phyloP scores from a whole-genome alignment of 2,888 invertebrate species.

The Cephus spinipes region DNA sequence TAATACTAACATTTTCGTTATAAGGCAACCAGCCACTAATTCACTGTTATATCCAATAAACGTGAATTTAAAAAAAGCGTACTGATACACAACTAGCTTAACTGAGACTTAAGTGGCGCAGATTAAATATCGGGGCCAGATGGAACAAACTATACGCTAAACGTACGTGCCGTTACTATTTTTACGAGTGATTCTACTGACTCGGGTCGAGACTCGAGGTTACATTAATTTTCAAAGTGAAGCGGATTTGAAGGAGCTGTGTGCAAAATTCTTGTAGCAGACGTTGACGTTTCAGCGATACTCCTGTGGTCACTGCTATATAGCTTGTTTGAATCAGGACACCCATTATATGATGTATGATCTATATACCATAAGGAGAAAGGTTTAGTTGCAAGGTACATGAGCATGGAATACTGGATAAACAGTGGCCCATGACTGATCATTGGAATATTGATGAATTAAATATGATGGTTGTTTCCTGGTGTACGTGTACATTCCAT shows the following conservation, averaged over 20 bases:
- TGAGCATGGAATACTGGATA: neutral
- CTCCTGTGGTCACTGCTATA: neutral
- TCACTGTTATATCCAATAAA: neutral
- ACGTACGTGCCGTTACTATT: conserved; percentile 16
- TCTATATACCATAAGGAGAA: neutral
- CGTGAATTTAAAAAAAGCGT: neutral
- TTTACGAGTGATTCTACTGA: conserved; percentile 15
- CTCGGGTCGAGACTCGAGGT: neutral
- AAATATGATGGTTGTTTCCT: neutral
- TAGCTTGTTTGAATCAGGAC: neutral
- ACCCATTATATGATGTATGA: neutral
- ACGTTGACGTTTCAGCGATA: neutral
- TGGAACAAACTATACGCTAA: conserved; percentile 19
- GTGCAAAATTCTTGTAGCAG: neutral
- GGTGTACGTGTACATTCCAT: neutral
- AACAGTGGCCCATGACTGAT: neutral
- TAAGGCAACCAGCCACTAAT: neutral
- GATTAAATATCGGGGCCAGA: conserved; percentile 34
- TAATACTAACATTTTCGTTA: neutral
- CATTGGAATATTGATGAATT: neutral
- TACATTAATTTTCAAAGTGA: neutral
- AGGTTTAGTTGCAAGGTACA: neutral
- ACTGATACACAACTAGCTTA: conserved; percentile 20
- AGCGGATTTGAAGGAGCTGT: neutral
- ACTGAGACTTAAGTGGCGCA: conserved; percentile 29